Evolutionary conservation across 2,888 invertebrate genomes (phyloP).

Genomic region (Hirtodrosophila duncani): DNA sequence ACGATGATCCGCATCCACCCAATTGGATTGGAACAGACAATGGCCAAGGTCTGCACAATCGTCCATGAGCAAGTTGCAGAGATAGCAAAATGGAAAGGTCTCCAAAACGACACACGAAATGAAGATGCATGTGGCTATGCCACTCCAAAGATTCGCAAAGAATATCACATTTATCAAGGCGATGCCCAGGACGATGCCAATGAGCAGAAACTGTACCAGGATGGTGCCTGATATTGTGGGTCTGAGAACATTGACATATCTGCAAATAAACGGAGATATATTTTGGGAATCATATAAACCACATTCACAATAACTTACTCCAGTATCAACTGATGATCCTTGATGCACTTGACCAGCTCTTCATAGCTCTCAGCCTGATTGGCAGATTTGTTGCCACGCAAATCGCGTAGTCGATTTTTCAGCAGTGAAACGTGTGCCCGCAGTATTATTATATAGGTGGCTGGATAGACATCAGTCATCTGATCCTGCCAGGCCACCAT

Average conservation of each 20-base stretch:
- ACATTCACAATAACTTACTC: constrained; percentile 23
- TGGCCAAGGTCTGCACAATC: constrained; percentile 37
- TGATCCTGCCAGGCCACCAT: constrained; percentile 25
- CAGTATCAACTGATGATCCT: constrained; percentile 39
- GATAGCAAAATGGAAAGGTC: constrained; percentile 54
- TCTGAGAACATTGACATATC: constrained; percentile 33
- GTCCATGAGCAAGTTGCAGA: constrained; percentile 40
- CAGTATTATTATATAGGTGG: constrained; percentile 27
- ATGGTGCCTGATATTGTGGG: constrained; percentile 50
- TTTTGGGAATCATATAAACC: constrained; percentile 7
- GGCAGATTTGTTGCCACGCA: constrained; percentile 16
- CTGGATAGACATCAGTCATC: constrained; percentile 40
- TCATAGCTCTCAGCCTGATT: constrained; percentile 23
- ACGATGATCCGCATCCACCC: constrained; percentile 34
- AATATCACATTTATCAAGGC: constrained; percentile 44
- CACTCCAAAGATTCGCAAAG: constrained; percentile 42
- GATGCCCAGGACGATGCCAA: constrained; percentile 44
- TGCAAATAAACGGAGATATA: constrained; percentile 36
- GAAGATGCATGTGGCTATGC: constrained; percentile 25
- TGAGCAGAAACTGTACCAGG: constrained; percentile 43
- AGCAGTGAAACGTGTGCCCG: constrained; percentile 35
- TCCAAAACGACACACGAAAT: constrained; percentile 32
- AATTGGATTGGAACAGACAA: constrained; percentile 51
- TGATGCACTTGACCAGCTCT: constrained; percentile 40
- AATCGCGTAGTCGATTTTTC: constrained; percentile 20